Evolutionary conservation across 2,113 vertebrate genomes (phyloP).

Genomic region (Pterophyllum scalare): DNA sequence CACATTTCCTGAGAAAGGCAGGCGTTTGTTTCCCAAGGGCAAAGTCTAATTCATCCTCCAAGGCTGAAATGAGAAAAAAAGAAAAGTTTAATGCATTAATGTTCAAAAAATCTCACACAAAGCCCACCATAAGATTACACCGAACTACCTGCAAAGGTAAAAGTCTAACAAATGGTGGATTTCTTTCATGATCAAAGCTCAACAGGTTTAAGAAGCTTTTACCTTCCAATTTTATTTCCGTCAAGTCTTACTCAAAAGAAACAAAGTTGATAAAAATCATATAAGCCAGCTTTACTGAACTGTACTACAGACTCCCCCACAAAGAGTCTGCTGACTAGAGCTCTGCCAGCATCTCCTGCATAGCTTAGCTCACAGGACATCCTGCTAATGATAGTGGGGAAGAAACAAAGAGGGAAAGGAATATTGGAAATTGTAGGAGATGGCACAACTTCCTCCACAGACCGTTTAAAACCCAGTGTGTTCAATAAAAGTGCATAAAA

Average conservation of each 20-base stretch:
- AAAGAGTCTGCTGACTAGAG: conserved; percentile 52
- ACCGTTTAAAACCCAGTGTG: neutral
- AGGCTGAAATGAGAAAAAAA: conserved; percentile 77
- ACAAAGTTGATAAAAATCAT: conserved; percentile 67
- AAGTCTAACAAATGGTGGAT: conserved; percentile 25
- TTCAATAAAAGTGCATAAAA: conserved; percentile 45
- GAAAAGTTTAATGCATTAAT: neutral
- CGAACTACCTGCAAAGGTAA: neutral
- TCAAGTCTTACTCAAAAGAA: conserved; percentile 60
- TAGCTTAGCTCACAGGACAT: conserved; percentile 49
- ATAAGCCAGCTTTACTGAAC: conserved; percentile 64
- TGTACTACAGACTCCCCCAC: conserved; percentile 51
- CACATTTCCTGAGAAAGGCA: conserved; percentile 97
- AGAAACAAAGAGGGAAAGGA: conserved; percentile 20
- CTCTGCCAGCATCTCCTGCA: conserved; percentile 57
- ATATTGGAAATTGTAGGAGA: conserved; percentile 33
- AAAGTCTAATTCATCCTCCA: conserved; percentile 98
- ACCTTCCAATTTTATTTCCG: conserved; percentile 54
- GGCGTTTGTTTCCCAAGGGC: conserved; percentile 97
- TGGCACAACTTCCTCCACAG: conserved; percentile 20
- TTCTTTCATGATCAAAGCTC: conserved; percentile 26
- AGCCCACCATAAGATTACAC: neutral
- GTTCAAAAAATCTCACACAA: neutral
- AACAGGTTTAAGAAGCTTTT: conserved; percentile 46
- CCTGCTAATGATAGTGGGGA: conserved; percentile 41